Conservation (phyloP, 2,888 invertebrate genomes). For the Drosophila trichaetosa region DNA sequence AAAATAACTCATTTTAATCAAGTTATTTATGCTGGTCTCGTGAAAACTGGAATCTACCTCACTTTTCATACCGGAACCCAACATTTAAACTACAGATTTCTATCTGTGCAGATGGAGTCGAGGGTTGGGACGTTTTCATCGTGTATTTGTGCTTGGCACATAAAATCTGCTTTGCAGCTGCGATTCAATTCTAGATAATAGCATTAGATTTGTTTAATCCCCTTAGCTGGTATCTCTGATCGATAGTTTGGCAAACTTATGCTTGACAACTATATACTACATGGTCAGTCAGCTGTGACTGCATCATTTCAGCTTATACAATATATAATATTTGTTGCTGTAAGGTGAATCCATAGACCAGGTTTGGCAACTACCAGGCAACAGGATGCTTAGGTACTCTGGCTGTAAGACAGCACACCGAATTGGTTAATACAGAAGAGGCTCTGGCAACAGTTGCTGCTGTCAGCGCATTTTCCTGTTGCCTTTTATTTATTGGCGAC, state of each 20-base stretch:
- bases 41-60: background rate
- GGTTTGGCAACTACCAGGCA: constrained; percentile 21
- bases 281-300: constrained; percentile 21
- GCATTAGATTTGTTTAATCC: constrained; percentile 28
- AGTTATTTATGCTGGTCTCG: background rate
- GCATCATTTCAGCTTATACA: background rate
- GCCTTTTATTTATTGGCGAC: constrained; percentile 68
- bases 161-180: constrained; percentile 21
- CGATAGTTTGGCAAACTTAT: background rate
- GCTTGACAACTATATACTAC: too few relatives aligned
- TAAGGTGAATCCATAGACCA: constrained; percentile 11
- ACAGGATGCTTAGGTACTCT: constrained; percentile 39
- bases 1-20: background rate
- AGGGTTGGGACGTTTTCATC: background rate
- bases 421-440: constrained; percentile 56
- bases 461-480: constrained; percentile 70
- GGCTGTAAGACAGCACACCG: constrained; percentile 40
- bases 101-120: background rate
- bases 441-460: constrained; percentile 51
- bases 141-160: constrained; percentile 14
- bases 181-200: constrained; percentile 31
- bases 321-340: constrained; percentile 28
- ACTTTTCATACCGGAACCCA: background rate
- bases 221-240: constrained; percentile 1
- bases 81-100: background rate